phyloP scores from a whole-genome alignment of 2,797 vertebrate genomes.

The Macropus fuliginosus region DNA sequence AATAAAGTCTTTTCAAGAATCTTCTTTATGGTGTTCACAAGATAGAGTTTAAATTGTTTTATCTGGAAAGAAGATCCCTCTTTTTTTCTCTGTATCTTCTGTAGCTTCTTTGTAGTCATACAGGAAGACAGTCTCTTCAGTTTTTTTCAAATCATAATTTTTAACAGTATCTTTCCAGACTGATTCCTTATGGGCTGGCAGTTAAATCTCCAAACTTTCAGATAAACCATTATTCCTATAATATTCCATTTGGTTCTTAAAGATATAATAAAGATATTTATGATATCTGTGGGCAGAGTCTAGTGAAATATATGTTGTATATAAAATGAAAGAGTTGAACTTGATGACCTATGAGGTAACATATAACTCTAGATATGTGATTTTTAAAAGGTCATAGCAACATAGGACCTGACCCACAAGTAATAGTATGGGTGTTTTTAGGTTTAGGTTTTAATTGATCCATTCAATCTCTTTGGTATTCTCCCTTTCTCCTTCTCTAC shows the following conservation, averaged over 20 bases:
- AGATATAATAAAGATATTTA: neutral
- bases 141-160: neutral
- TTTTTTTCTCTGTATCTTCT: neutral
- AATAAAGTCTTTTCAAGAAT: neutral
- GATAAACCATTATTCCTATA: neutral
- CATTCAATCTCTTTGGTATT: neutral
- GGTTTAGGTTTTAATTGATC: neutral
- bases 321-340: neutral
- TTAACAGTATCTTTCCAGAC: neutral
- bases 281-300: neutral
- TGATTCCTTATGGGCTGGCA: neutral
- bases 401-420: neutral
- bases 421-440: neutral
- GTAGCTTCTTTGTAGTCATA: neutral
- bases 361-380: neutral
- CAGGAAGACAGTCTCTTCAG: neutral
- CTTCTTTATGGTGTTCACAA: neutral
- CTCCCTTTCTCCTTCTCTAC: neutral
- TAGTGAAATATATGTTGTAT: neutral
- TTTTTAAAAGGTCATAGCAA: neutral
- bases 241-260: neutral
- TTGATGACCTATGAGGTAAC: neutral
- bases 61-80: neutral
- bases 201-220: neutral
- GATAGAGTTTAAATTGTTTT: neutral